These are phyloP conservation scores for Coptodon rendalli DNA, from an alignment of 2,113 vertebrate species.

Conservation along the genomic window DNA sequence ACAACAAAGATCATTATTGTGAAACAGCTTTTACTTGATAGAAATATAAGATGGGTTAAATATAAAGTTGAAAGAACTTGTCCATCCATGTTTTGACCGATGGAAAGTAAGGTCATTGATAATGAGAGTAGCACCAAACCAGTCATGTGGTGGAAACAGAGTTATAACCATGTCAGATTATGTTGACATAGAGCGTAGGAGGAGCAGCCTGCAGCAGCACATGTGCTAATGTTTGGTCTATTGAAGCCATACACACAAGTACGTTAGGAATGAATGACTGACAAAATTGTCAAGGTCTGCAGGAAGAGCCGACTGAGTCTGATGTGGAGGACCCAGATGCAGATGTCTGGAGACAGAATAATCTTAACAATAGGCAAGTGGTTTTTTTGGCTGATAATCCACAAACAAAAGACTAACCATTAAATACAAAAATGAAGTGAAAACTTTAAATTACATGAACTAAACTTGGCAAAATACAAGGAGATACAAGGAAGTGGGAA, in stretches of 20 bases:
- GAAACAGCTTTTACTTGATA: neutral
- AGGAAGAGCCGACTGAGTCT: rapidly evolving
- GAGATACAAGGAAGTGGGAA: neutral
- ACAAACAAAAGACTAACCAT: neutral
- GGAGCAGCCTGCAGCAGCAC: neutral
- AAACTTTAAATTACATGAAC: neutral
- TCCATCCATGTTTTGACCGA: neutral
- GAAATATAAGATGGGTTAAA: neutral
- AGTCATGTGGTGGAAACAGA: neutral
- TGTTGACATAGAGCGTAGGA: neutral
- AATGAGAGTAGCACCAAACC: neutral
- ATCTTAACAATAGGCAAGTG: neutral
- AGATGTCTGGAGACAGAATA: neutral
- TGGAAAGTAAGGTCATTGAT: neutral
- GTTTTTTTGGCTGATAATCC: neutral
- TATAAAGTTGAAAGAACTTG: neutral
- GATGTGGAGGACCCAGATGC: neutral
- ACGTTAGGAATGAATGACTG: neutral
- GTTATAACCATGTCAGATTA: neutral
- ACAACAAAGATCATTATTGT: neutral
- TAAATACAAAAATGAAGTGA: neutral
- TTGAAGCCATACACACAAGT: neutral
- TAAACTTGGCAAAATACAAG: neutral
- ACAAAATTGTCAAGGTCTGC: neutral
- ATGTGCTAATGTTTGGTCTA: neutral